Conservation (phyloP, 2,113 vertebrate species). For the Cygnus buccinator region DNA sequence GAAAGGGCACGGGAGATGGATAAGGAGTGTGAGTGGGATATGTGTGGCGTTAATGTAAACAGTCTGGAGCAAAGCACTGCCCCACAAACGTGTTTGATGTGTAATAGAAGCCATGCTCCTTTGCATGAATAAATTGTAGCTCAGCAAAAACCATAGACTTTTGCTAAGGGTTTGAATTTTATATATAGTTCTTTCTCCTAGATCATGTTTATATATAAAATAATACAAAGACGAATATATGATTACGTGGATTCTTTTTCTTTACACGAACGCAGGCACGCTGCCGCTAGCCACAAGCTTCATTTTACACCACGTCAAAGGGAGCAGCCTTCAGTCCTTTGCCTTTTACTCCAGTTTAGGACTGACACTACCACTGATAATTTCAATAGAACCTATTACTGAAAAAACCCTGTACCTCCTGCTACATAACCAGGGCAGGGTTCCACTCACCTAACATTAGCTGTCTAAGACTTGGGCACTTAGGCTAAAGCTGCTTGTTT, state of each 20-base stretch:
- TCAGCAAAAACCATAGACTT: neutral
- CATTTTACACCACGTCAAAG: neutral
- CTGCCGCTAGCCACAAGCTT: neutral
- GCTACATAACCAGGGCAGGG: neutral
- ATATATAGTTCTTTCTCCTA: neutral
- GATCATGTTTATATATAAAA: neutral
- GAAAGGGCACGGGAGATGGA: neutral
- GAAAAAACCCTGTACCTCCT: neutral
- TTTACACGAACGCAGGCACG: neutral
- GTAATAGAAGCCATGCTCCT: slow-evolving; percentile 8
- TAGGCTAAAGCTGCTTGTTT: neutral
- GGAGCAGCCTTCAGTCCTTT: neutral
- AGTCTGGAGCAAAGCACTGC: neutral
- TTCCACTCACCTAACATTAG: neutral
- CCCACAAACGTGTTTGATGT: neutral
- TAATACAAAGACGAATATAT: neutral
- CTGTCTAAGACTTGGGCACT: neutral
- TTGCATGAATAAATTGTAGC: neutral
- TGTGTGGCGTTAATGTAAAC: neutral
- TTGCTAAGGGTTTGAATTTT: neutral
- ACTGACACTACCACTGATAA: neutral
- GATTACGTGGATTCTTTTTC: neutral
- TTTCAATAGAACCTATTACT: slow-evolving; percentile 2
- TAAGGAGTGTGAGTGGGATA: neutral
- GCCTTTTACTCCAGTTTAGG: neutral